A percentile compares a stretch with the other conserved stretches of the same genome.
These are phyloP conservation scores for Spodoptera exigua DNA, from an alignment of 2,888 invertebrate genomes.

Conservation along the genomic window DNA sequence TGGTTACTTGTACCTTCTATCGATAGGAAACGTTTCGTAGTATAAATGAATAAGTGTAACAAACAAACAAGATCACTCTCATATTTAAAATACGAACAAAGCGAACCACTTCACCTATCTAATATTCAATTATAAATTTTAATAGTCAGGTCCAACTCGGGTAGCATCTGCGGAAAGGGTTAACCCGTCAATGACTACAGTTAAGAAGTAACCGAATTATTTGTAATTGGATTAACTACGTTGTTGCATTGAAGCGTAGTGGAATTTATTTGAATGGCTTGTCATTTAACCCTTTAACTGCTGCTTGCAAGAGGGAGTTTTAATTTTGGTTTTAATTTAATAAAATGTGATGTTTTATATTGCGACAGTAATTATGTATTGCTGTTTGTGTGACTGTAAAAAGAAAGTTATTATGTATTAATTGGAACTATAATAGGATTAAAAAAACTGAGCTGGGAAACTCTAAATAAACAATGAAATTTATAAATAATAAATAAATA, in stretches of 20 bases:
- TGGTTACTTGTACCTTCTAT: no score
- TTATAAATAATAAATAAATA: no score
- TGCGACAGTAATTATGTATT: constrained; percentile 22
- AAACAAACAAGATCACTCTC: no score
- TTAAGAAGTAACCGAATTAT: constrained; percentile 79
- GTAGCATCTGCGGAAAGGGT: constrained; percentile 80
- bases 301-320: constrained; percentile 55
- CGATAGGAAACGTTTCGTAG: no score
- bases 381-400: constrained; percentile 1
- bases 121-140: constrained; percentile 40
- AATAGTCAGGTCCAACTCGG: constrained; percentile 50
- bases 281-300: constrained; percentile 77
- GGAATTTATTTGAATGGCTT: constrained; percentile 80
- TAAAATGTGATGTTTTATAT: constrained; percentile 51
- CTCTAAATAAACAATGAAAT: no score
- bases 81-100: no score
- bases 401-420: no score
- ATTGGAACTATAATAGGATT: no score
- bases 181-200: constrained; percentile 71
- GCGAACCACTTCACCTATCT: not conserved
- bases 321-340: constrained; percentile 59
- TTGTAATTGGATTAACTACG: constrained; percentile 78
- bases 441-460: no score
- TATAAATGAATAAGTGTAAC: no score
- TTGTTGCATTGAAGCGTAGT: constrained; percentile 72